phyloP scores from a whole-genome alignment of 2,113 vertebrate genomes.

The Dinomys branickii region DNA sequence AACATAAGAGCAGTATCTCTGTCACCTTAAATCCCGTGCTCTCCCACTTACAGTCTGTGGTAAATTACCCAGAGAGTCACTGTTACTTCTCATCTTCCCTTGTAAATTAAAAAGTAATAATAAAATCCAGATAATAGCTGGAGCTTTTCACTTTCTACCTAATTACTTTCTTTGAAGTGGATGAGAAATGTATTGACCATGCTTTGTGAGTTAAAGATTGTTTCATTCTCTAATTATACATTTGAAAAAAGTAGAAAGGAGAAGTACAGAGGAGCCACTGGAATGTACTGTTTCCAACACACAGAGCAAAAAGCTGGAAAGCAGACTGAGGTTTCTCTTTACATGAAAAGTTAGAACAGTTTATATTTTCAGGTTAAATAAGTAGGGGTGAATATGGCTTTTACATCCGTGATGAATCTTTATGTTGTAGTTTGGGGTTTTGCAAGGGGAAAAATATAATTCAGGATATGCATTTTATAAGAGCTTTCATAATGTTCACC shows the following conservation, averaged over 20 bases:
- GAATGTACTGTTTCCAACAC: background rate
- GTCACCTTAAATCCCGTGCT: background rate
- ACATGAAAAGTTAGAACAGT: background rate
- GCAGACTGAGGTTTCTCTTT: background rate
- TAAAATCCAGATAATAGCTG: background rate
- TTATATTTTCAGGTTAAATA: background rate
- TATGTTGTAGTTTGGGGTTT: background rate
- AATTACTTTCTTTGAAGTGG: conserved; percentile 43
- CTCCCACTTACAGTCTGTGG: background rate
- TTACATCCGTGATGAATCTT: background rate
- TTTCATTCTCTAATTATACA: conserved; percentile 55
- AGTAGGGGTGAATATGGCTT: background rate
- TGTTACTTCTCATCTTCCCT: background rate
- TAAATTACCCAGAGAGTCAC: background rate
- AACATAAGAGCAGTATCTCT: background rate
- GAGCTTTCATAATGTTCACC: too few species aligned
- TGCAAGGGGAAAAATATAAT: too few species aligned
- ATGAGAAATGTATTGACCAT: conserved; percentile 40
- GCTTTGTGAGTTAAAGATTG: conserved; percentile 18
- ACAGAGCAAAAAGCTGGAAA: background rate
- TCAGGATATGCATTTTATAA: too few species aligned
- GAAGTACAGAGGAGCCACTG: background rate
- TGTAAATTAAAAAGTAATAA: background rate
- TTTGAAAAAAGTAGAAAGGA: conserved; percentile 29
- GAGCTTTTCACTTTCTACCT: conserved; percentile 44